Conservation (phyloP, 2,113 vertebrate species). For the Macroglossus sobrinus region DNA sequence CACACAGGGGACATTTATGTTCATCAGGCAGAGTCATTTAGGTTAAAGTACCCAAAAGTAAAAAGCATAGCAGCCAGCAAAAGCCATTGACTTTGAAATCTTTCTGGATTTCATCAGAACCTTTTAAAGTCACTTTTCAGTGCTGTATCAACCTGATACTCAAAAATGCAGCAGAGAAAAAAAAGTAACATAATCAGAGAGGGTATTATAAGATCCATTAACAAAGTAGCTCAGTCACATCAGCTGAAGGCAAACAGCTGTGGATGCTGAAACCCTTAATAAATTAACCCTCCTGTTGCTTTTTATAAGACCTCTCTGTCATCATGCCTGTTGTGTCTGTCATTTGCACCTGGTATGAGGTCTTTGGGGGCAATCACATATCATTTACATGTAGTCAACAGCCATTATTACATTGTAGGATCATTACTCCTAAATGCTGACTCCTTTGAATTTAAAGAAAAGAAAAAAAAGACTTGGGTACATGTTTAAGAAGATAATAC, state of each 20-base stretch:
- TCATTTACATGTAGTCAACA: constrained; percentile 67
- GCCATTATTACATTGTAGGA: constrained; percentile 42
- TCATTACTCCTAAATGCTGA: constrained; percentile 58
- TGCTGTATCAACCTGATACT: constrained; percentile 14
- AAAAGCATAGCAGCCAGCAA: constrained; percentile 19
- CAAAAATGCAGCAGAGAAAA: constrained; percentile 55
- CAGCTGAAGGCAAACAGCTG: constrained; percentile 76
- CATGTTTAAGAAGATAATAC: background rate
- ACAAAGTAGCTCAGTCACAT: constrained; percentile 54
- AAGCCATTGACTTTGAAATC: background rate
- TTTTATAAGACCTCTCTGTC: constrained; percentile 75
- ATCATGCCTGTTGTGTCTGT: constrained; percentile 70
- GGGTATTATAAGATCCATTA: constrained; percentile 70
- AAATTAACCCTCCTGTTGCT: constrained; percentile 72
- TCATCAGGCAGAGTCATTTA: background rate
- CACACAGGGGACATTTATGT: background rate
- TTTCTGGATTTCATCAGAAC: background rate
- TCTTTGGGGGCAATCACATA: constrained; percentile 60
- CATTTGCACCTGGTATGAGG: constrained; percentile 77
- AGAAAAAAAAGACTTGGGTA: constrained; percentile 40
- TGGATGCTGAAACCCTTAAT: constrained; percentile 73
- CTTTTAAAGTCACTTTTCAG: background rate
- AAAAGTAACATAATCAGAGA: constrained; percentile 66
- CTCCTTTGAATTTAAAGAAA: constrained; percentile 53
- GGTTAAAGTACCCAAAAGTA: constrained; percentile 11